A percentile compares a stretch with the other conserved stretches of the same genome.
phyloP scores from a whole-genome alignment of 92 coral and sea anemone genomes.

The Zoanthus gigantus region DNA sequence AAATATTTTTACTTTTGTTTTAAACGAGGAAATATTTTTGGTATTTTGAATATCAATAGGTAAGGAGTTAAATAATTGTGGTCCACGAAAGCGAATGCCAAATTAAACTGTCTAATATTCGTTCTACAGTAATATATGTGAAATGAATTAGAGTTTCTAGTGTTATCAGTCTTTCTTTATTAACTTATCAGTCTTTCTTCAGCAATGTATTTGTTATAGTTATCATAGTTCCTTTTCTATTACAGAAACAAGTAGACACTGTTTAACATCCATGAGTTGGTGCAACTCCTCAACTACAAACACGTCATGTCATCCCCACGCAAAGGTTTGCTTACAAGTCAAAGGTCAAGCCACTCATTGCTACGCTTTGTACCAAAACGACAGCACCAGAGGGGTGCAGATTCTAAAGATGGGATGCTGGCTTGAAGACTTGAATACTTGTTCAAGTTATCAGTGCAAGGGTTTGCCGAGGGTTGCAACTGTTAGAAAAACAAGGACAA shows the following conservation, averaged over 20 bases:
- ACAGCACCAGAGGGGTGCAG: slow-evolving; percentile 7
- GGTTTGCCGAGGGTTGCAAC: neutral
- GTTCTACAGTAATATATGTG: too few species aligned
- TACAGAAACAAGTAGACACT: slow-evolving; percentile 22
- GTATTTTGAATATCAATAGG: too few species aligned
- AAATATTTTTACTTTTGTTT: too few species aligned
- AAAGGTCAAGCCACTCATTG: slow-evolving; percentile 12
- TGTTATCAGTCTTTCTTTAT: too few species aligned
- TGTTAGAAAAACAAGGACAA: neutral
- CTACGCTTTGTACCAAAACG: slow-evolving; percentile 33
- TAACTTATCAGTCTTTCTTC: too few species aligned
- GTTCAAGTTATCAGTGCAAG: slow-evolving; percentile 13
- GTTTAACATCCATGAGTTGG: neutral
- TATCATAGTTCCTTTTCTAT: neutral
- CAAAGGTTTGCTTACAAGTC: neutral
- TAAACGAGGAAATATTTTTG: too few species aligned
- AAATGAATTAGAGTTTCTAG: too few species aligned
- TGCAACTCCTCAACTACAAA: slow-evolving; percentile 15
- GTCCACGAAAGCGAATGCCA: too few species aligned
- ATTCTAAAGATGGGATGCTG: slow-evolving; percentile 40
- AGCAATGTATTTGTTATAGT: too few species aligned
- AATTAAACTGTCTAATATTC: too few species aligned
- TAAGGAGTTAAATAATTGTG: too few species aligned
- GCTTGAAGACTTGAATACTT: slow-evolving; percentile 27
- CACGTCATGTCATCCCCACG: neutral